Conservation (phyloP, 1,140 invertebrate species). For the Neotoxoptera formosana region DNA sequence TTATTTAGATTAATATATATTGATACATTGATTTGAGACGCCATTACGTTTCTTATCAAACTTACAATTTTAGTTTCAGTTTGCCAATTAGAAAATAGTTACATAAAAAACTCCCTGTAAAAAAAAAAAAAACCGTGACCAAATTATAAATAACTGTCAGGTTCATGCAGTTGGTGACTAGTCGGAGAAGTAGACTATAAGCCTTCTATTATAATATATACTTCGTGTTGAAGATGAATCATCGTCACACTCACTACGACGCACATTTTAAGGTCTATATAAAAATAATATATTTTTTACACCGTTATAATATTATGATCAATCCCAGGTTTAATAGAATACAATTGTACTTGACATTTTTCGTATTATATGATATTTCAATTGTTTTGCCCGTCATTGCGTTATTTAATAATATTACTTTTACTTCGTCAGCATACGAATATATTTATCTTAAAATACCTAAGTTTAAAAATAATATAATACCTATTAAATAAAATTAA, state of each 20-base stretch:
- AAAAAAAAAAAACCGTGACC: background rate
- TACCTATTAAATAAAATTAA: background rate
- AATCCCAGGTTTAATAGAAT: background rate
- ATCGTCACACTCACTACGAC: background rate
- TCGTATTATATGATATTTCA: background rate
- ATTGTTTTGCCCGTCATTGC: background rate
- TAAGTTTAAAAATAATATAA: background rate
- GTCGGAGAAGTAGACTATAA: background rate
- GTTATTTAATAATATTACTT: background rate
- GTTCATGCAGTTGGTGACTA: background rate
- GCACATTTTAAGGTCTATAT: background rate
- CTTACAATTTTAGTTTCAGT: background rate
- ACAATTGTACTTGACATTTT: background rate
- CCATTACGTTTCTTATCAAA: background rate
- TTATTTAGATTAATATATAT: background rate
- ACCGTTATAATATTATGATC: background rate
- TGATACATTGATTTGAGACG: background rate
- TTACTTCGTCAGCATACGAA: background rate
- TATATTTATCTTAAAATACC: background rate
- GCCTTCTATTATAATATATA: background rate
- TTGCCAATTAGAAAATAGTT: slow-evolving; percentile 13
- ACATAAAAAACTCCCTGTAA: background rate
- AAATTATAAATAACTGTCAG: slow-evolving; percentile 39
- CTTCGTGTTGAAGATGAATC: background rate
- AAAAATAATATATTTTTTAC: background rate